Percentiles rank a stretch among this genome's conserved stretches.
Evolutionary conservation across 2,113 vertebrate genomes (phyloP).

Genomic region (Pteruthius melanotis): DNA sequence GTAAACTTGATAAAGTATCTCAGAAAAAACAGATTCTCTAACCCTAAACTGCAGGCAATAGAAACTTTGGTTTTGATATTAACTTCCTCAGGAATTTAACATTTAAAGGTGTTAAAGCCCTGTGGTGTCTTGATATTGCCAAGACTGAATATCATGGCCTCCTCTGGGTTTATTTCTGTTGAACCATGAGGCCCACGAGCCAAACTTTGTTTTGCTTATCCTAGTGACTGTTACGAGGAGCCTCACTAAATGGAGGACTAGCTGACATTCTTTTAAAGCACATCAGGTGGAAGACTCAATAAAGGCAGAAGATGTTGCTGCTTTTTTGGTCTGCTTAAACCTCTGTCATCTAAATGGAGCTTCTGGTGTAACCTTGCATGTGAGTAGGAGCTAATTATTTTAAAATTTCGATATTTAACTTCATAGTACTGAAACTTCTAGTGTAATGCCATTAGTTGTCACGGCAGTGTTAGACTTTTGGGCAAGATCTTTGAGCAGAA

Average conservation of each 20-base stretch:
- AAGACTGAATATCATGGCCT: background rate
- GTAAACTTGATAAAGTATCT: background rate
- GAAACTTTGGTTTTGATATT: background rate
- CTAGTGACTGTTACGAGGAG: background rate
- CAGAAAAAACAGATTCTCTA: background rate
- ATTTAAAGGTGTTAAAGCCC: background rate
- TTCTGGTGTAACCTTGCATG: background rate
- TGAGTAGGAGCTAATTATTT: background rate
- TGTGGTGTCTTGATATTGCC: background rate
- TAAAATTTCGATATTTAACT: background rate
- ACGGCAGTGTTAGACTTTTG: background rate
- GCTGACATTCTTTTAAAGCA: background rate
- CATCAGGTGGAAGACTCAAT: background rate
- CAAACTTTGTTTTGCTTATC: background rate
- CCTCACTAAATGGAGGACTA: background rate
- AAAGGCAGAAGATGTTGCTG: background rate
- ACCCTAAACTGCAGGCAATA: background rate
- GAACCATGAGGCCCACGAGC: background rate
- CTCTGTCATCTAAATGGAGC: background rate
- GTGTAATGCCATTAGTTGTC: background rate
- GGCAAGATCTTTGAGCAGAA: background rate
- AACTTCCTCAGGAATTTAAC: background rate
- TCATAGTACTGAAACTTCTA: background rate
- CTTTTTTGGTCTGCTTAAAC: background rate
- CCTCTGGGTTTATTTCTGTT: background rate